Base-by-base conservation (phyloP, 2,888 invertebrate species). In the Chironomus tentans region DNA sequence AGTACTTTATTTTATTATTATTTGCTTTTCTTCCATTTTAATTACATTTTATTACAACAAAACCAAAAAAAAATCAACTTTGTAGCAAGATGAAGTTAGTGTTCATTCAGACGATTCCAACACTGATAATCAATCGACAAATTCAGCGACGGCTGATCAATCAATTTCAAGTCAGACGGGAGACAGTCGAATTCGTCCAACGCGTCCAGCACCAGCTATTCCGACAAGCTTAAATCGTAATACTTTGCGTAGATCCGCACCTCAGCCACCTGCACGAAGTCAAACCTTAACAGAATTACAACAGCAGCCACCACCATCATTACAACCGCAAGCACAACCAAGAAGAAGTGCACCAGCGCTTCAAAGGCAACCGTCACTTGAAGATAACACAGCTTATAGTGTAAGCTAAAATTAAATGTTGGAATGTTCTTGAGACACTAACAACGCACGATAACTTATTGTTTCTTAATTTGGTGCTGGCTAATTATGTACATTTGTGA, bases 71-170 rank as follows among this genome's bases (percentile, higher is more conserved):
- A 21, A 68, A 22, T 68, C 13, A 15, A 15, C 7, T n/a, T 18
- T n/a, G 10, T 46, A 76, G 56, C 76, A 62, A 15, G 76, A 76
- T 28, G 76, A 69, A 38, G 76, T 76, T 12, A 69, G 69, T 62
- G 56, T 76, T 15, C 76, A 76, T 69, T 76, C 76, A 5, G 76
- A 76, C 28, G 76, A 76, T 28, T 76, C 76, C 7, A 76, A 76
- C 28, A 22, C 18, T 15, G 68, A 76, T 15, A 76, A 69, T 56
- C 46, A 62, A 22, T 74, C 74, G 13, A 47, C 68, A 13, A 18
- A 15, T 12, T 74, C 74, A 10, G 68, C 74, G 1, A 18, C 12
- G 28, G 13, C 10, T n/a, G 69, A 68, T 21, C 38, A 61, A 18
- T 48, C 72, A 24, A 10, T 12, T 15, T 21, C 74, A 21, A 62